Evolutionary conservation across 2,113 vertebrate genomes (phyloP), one percentile per base, ranked within the genome.

Genomic region (Catharus minimus): DNA sequence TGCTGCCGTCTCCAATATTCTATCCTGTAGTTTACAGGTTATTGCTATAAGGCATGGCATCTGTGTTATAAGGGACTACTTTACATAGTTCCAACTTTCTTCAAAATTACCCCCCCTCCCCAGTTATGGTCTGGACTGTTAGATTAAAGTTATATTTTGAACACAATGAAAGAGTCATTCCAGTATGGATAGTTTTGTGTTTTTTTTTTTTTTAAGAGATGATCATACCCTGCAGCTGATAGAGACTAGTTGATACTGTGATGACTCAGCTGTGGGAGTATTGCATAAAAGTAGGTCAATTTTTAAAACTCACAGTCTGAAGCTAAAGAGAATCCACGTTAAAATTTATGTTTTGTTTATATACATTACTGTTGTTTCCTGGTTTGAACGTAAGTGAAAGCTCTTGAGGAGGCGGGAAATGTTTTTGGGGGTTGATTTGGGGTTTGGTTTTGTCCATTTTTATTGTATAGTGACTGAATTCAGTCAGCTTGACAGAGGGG

Each of bases 191-290:
- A 27, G 33, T 36, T 21, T 53, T 33, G 33, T 33, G 33, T 33
- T 52, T 32, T 26, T 47, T 43, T 50, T 38, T 53, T 52, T 12
- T 56, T 43, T 4, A 32, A 75, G 33, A 68, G 32, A 74, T 86
- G 44, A 93, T 93, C 60, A 15, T 90, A 60, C 30, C 46, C 47
- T 76, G 76, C 76, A 84, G 78, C 77, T 92, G 89, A 88, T 73
- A 67, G 44, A 73, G 86, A 84, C 91, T 88, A 55, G 85, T 95
- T 93, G 94, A 93, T 92, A 46, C 44, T 77, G 62, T 93, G 86
- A 92, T 94, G 94, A 95, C 81, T 95, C 86, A 95, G 83, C 81
- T 94, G 92, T 85, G 86, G 81, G 81, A 93, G 86, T 84, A 92
- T 92, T 95, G 89, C 62, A 58, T 95, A 90, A 95, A 50, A 95